These are phyloP conservation scores for Subanguina moxae DNA, from an alignment of 1,140 invertebrate species.

Conservation along the genomic window DNA sequence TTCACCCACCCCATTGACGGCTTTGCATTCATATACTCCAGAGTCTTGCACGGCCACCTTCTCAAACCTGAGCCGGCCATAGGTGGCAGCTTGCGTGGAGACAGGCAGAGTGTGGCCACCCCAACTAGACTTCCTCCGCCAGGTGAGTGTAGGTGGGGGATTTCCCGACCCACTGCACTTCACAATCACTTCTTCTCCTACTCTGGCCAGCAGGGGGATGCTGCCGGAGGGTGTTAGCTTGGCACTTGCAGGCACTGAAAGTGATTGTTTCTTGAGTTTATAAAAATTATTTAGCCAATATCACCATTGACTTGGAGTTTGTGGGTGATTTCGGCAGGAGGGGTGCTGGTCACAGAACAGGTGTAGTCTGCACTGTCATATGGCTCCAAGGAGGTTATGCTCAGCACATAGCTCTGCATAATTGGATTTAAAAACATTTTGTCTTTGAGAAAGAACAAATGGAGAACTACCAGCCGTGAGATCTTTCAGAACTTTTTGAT, in stretches of 20 bases:
- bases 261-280: not conserved
- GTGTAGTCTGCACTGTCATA: slow-evolving; percentile 26
- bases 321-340: slow-evolving; percentile 20
- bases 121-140: slow-evolving; percentile 10
- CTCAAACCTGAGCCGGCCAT: slow-evolving; percentile 22
- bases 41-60: slow-evolving; percentile 11
- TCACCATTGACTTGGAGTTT: slow-evolving; percentile 21
- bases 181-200: slow-evolving; percentile 19
- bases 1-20: slow-evolving; percentile 18
- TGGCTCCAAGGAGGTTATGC: slow-evolving; percentile 14
- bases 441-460: too few species aligned
- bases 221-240: slow-evolving; percentile 7
- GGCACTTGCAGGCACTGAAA: slow-evolving; percentile 15
- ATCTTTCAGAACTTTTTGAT: too few species aligned
- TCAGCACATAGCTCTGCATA: slow-evolving; percentile 18
- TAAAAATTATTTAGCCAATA: not conserved
- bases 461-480: too few species aligned
- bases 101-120: slow-evolving; percentile 3
- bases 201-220: slow-evolving; percentile 8
- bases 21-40: slow-evolving; percentile 20
- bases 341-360: slow-evolving; percentile 16
- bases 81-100: slow-evolving; percentile 4
- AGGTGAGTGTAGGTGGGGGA: slow-evolving; percentile 18
- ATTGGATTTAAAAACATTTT: not conserved
- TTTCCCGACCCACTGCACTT: slow-evolving; percentile 21